phyloP scores from a whole-genome alignment of 2,113 vertebrate species.

The Larimichthys polyactis region DNA sequence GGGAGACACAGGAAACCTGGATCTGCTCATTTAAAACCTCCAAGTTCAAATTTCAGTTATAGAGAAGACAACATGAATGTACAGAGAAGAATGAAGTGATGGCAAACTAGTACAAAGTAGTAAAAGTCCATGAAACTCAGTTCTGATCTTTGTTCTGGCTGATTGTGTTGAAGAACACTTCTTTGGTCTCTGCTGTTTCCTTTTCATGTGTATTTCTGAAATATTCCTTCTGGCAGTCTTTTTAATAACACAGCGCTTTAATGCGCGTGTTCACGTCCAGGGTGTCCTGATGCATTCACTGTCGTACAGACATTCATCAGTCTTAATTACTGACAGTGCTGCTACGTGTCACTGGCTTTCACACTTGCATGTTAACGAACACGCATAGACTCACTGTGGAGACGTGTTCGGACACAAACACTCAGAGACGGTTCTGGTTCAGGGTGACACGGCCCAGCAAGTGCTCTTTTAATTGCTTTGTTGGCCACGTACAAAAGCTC shows the following conservation, averaged over 20 bases:
- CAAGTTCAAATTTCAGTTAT: too few relatives aligned
- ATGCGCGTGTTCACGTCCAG: neutral
- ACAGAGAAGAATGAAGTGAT: too few relatives aligned
- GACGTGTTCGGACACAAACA: neutral
- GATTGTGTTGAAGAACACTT: too few relatives aligned
- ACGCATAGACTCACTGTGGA: neutral
- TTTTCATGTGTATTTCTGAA: neutral
- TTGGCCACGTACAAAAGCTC: neutral
- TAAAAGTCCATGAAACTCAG: too few relatives aligned
- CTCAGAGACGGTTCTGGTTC: neutral
- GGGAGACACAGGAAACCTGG: too few relatives aligned
- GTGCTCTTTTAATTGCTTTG: slow-evolving; percentile 12
- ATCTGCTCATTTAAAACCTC: too few relatives aligned
- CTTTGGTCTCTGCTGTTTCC: too few relatives aligned
- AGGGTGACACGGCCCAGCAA: neutral
- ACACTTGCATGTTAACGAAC: neutral
- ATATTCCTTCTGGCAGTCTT: neutral
- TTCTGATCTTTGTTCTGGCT: too few relatives aligned
- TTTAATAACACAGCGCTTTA: neutral
- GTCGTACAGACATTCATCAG: neutral
- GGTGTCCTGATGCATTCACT: too few relatives aligned
- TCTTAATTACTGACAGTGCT: neutral
- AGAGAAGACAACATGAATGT: too few relatives aligned
- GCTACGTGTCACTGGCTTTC: slow-evolving; percentile 10
- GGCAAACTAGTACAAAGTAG: too few relatives aligned